Percentiles rank a stretch among this genome's conserved stretches.
These are phyloP conservation scores for Ictalurus punctatus DNA, from an alignment of 2,113 vertebrate genomes.

Conservation along the genomic window DNA sequence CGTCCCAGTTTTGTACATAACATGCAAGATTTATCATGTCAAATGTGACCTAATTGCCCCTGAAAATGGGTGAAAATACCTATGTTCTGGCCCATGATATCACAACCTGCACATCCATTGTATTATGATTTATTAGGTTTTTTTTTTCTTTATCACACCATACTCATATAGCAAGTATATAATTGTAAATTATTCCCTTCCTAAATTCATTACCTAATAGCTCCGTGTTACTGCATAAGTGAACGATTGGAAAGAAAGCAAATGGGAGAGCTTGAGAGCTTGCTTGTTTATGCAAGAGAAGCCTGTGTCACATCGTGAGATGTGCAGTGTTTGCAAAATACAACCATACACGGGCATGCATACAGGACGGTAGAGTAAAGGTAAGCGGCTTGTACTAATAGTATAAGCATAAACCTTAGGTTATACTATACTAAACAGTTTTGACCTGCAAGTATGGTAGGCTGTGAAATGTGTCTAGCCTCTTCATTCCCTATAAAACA, in stretches of 20 bases:
- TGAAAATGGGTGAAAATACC: neutral
- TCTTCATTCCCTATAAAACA: neutral
- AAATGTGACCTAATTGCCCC: neutral
- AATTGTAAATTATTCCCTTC: neutral
- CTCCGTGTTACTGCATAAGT: neutral
- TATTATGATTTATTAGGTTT: neutral
- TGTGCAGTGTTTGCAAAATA: conserved; percentile 15
- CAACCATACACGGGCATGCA: neutral
- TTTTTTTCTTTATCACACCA: neutral
- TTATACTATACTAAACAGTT: neutral
- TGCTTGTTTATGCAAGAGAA: neutral
- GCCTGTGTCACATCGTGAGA: neutral
- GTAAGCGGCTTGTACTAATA: neutral
- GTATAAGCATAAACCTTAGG: neutral
- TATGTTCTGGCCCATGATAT: neutral
- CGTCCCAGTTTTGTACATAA: neutral
- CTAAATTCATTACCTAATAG: neutral
- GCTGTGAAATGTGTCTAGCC: neutral
- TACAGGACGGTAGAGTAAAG: neutral
- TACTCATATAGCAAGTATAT: neutral
- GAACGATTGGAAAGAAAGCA: conserved; percentile 4
- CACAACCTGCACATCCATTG: neutral
- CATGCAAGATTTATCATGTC: neutral
- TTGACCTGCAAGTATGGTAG: neutral
- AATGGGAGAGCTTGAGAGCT: neutral